These are phyloP conservation scores for Sebastes itinus DNA, from an alignment of 2,797 vertebrate species.

Conservation along the genomic window DNA sequence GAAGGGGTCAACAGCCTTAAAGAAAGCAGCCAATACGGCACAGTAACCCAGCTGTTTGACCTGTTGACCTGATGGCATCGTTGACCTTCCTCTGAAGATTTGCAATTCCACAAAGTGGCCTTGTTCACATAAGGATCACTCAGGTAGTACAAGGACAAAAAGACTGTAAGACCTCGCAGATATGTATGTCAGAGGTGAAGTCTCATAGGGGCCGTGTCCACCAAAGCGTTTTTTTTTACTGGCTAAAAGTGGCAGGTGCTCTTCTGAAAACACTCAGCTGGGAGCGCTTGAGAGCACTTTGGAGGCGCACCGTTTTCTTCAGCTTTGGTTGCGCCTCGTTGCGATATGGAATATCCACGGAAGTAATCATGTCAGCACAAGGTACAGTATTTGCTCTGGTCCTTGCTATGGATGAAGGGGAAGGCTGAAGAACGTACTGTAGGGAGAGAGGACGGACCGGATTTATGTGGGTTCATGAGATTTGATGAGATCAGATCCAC, in stretches of 20 bases:
- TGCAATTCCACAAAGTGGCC: not conserved
- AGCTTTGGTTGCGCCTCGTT: too few species aligned
- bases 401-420: too few species aligned
- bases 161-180: not conserved
- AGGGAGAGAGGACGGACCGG: too few species aligned
- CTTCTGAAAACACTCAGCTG: too few species aligned
- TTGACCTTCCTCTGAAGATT: conserved; percentile 34
- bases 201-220: not conserved
- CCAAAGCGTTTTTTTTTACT: too few species aligned
- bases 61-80: conserved; percentile 16
- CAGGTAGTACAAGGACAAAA: not conserved
- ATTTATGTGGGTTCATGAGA: too few species aligned
- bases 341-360: fast-evolving
- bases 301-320: too few species aligned
- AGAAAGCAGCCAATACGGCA: not conserved
- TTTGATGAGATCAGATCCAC: too few species aligned
- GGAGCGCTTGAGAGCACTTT: too few species aligned
- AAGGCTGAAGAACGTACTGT: too few species aligned
- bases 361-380: too few species aligned
- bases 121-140: conserved; percentile 19
- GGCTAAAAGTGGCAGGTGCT: too few species aligned
- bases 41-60: conserved; percentile 1
- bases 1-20: not conserved
- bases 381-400: fast-evolving
- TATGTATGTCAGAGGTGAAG: not conserved